These are phyloP conservation scores for Threskiornis aethiopicus DNA, from an alignment of 2,797 vertebrate species.

Conservation along the genomic window DNA sequence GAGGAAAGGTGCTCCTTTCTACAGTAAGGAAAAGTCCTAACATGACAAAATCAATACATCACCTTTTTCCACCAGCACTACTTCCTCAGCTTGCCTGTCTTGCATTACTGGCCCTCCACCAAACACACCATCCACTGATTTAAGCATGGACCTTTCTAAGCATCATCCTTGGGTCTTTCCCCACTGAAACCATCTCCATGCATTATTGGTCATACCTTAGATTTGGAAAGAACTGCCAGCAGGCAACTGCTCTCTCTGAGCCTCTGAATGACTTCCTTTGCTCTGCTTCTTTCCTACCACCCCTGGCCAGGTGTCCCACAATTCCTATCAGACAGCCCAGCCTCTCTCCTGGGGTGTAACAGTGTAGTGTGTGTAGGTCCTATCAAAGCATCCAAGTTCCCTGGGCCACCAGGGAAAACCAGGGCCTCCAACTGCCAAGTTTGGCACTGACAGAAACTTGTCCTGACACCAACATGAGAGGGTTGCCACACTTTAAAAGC, in stretches of 20 bases:
- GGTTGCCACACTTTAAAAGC: neutral
- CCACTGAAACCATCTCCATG: neutral
- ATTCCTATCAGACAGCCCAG: neutral
- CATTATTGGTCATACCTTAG: neutral
- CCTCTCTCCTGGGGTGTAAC: neutral
- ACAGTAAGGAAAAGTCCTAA: neutral
- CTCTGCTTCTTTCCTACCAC: neutral
- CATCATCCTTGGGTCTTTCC: neutral
- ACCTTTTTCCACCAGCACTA: neutral
- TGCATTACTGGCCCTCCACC: neutral
- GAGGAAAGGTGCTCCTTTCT: neutral
- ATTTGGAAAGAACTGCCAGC: neutral
- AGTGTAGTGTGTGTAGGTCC: fast-evolving
- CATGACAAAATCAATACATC: neutral
- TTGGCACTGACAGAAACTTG: neutral
- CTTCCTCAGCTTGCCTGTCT: neutral
- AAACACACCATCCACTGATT: neutral
- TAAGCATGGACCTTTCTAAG: fast-evolving
- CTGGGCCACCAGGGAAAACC: neutral
- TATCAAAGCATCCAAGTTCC: neutral
- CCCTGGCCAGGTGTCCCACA: neutral
- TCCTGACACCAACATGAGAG: neutral
- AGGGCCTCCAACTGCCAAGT: neutral
- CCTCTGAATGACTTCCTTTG: fast-evolving
- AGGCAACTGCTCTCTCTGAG: neutral